phyloP scores from a whole-genome alignment of 2,113 vertebrate species.

The Centropus bengalensis region DNA sequence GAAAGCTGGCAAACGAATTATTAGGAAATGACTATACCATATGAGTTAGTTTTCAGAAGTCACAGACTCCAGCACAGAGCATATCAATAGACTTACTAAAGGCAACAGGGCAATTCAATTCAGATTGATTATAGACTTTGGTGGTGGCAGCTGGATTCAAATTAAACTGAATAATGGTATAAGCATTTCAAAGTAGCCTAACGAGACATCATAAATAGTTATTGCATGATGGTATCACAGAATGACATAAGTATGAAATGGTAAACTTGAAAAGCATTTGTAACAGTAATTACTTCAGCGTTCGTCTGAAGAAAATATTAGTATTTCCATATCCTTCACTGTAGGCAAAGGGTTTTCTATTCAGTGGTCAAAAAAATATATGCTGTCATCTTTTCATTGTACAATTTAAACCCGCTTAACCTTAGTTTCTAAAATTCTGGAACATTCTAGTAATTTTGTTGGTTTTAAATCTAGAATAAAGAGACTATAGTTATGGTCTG shows the following conservation, averaged over 20 bases:
- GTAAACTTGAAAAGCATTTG: slow-evolving; percentile 40
- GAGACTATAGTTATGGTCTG: not conserved
- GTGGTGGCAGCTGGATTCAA: slow-evolving; percentile 71
- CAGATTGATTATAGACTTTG: slow-evolving; percentile 72
- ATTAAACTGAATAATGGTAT: slow-evolving; percentile 71
- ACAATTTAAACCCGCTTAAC: not conserved
- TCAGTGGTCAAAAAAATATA: not conserved
- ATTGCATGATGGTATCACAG: slow-evolving; percentile 45
- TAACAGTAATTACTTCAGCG: not conserved
- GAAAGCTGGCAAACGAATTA: slow-evolving; percentile 55
- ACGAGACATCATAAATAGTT: slow-evolving; percentile 68
- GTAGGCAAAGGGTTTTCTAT: not conserved
- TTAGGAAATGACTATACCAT: slow-evolving; percentile 62
- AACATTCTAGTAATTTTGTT: not conserved
- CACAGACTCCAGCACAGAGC: slow-evolving; percentile 53
- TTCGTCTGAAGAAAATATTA: not conserved
- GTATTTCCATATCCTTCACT: not conserved
- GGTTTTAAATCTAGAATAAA: not conserved
- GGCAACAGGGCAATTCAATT: slow-evolving; percentile 71
- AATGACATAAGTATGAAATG: slow-evolving; percentile 34
- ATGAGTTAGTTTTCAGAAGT: slow-evolving; percentile 64
- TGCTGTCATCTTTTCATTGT: not conserved
- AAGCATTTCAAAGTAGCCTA: slow-evolving; percentile 73
- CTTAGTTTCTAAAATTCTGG: not conserved
- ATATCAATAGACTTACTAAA: slow-evolving; percentile 67